A percentile compares a stretch with the other conserved stretches of the same genome.
Evolutionary conservation across 2,113 vertebrate species (phyloP).

Genomic region (Phrynocephalus versicolor): DNA sequence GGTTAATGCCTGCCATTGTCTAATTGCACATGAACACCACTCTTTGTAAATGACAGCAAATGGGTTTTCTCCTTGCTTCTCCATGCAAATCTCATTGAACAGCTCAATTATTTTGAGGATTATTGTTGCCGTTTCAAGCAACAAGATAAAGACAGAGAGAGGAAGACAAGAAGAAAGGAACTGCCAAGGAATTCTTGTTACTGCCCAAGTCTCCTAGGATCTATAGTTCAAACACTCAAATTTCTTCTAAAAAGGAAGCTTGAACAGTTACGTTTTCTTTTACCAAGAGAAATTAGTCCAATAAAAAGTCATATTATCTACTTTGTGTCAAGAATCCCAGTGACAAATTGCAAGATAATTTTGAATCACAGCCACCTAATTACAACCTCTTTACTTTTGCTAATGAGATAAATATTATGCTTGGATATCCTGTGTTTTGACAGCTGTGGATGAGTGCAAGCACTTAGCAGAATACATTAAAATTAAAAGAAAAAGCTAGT

Average conservation of each 20-base stretch:
- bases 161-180: neutral
- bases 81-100: constrained; percentile 14
- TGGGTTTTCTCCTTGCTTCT: constrained; percentile 30
- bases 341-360: constrained; percentile 67
- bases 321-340: constrained; percentile 28
- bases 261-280: constrained; percentile 22
- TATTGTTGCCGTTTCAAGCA: neutral
- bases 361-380: constrained; percentile 61
- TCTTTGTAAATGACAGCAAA: constrained; percentile 50
- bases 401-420: constrained; percentile 74
- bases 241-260: neutral
- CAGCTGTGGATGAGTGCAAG: constrained; percentile 61
- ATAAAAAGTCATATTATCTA: constrained; percentile 30
- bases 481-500: constrained; percentile 48
- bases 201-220: neutral
- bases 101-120: neutral
- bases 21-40: constrained; percentile 57
- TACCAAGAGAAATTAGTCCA: constrained; percentile 35
- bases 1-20: constrained; percentile 55
- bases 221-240: neutral
- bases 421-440: constrained; percentile 71
- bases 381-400: constrained; percentile 63
- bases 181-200: neutral
- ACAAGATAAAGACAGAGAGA: neutral
- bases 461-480: constrained; percentile 67